phyloP scores from a whole-genome alignment of 2,113 vertebrate species.

The Myxocyprinus asiaticus region DNA sequence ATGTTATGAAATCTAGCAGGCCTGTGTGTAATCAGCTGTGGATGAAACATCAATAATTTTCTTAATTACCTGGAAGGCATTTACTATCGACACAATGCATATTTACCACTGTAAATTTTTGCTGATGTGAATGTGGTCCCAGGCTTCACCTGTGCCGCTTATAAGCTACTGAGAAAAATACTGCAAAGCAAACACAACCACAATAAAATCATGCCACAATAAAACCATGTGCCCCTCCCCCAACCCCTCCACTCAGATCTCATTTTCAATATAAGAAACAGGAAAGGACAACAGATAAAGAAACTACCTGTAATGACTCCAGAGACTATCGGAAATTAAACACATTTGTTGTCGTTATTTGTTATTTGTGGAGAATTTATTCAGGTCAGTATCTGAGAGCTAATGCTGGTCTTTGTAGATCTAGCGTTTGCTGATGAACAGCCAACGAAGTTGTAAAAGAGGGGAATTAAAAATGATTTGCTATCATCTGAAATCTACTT shows the following conservation, averaged over 20 bases:
- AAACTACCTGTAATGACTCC: not conserved
- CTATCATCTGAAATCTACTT: constrained; percentile 6
- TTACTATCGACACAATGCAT: not conserved
- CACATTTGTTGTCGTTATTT: constrained; percentile 4
- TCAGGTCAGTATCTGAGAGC: constrained; percentile 73
- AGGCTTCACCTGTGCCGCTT: constrained; percentile 24
- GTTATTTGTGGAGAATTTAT: constrained; percentile 11
- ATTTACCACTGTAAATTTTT: constrained; percentile 16
- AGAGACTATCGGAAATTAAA: constrained; percentile 8
- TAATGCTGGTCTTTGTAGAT: constrained; percentile 61
- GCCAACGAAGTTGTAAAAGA: constrained; percentile 62
- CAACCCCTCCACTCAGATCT: not conserved
- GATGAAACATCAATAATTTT: not conserved
- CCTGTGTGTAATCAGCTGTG: not conserved
- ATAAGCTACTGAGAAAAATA: not conserved
- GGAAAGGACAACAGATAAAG: not conserved
- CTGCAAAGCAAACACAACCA: constrained; percentile 15
- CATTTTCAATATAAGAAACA: not conserved
- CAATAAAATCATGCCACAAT: constrained; percentile 35
- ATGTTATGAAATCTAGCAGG: not conserved
- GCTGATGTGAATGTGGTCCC: constrained; percentile 21
- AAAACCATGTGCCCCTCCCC: not conserved
- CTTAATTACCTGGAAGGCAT: not conserved
- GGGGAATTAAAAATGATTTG: constrained; percentile 30
- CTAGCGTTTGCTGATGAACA: constrained; percentile 59